Percentiles rank a stretch among this genome's conserved stretches.
Evolutionary conservation across 2,888 invertebrate genomes (phyloP).

Genomic region (Torymus auratus): DNA sequence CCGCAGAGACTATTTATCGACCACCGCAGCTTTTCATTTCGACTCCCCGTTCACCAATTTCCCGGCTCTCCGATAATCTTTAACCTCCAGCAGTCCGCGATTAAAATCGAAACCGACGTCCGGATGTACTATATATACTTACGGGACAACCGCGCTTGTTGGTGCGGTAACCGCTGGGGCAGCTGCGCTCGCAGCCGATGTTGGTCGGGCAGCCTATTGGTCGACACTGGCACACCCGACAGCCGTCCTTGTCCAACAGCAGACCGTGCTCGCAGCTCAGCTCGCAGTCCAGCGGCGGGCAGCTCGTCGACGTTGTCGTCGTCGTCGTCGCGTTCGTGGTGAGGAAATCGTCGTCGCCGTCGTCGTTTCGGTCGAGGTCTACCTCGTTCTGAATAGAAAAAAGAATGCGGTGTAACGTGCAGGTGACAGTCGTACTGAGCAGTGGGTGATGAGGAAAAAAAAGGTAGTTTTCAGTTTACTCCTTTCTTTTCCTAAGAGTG

Average conservation of each 20-base stretch:
- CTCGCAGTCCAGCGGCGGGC: constrained; percentile 69
- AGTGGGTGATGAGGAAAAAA: too few species aligned
- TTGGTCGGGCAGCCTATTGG: constrained; percentile 64
- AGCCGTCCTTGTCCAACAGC: constrained; percentile 71
- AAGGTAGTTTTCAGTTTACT: too few species aligned
- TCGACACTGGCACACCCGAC: constrained; percentile 71
- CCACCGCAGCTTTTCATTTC: too few species aligned
- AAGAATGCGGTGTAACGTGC: too few species aligned
- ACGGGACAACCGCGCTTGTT: constrained; percentile 70
- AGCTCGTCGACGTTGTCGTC: constrained; percentile 59
- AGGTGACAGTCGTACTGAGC: too few species aligned
- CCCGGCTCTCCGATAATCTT: background rate
- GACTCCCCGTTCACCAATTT: background rate
- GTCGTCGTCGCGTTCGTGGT: constrained; percentile 44
- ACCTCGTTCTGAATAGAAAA: background rate
- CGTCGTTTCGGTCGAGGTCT: background rate
- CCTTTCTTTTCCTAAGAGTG: too few species aligned
- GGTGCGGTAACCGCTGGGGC: constrained; percentile 69
- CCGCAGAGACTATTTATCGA: too few species aligned
- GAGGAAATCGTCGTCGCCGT: background rate
- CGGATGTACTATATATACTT: constrained; percentile 47
- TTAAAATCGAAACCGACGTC: too few species aligned
- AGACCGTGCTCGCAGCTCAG: constrained; percentile 71
- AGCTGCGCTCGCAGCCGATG: constrained; percentile 68
- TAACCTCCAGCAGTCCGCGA: background rate